Conservation (phyloP, 1,140 invertebrate species). For the Trichogramma pretiosum region DNA sequence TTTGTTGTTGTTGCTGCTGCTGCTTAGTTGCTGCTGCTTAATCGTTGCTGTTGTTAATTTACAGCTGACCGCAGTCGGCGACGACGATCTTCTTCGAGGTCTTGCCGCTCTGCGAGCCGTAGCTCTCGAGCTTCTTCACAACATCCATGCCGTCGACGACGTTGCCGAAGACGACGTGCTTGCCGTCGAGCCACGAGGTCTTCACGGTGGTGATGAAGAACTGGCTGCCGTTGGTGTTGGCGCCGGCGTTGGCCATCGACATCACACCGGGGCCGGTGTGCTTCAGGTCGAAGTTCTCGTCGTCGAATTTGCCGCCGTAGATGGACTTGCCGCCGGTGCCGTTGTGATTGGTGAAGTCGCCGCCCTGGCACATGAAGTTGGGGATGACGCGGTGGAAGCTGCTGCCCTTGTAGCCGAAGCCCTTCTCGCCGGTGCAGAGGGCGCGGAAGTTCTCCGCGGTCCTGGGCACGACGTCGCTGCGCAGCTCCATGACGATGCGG, state of each 20-base stretch:
- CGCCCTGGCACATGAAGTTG: constrained; percentile 77
- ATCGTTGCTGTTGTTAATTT: no score
- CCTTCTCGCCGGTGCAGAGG: constrained; percentile 72
- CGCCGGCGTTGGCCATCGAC: constrained; percentile 73
- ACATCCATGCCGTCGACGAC: constrained; percentile 72
- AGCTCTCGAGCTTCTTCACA: constrained; percentile 69
- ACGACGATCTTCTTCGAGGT: constrained; percentile 72
- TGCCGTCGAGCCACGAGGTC: constrained; percentile 72
- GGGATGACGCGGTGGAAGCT: constrained; percentile 81
- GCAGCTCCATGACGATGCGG: constrained; percentile 65
- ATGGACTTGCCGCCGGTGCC: constrained; percentile 76
- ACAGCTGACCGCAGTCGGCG: constrained; percentile 76
- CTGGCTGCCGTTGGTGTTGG: constrained; percentile 76
- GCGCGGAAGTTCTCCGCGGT: constrained; percentile 75
- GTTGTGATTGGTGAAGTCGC: constrained; percentile 70
- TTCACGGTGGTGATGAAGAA: constrained; percentile 76
- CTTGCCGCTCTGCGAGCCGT: constrained; percentile 75
- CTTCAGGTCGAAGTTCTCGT: constrained; percentile 73
- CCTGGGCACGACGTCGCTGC: constrained; percentile 65
- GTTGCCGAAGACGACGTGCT: constrained; percentile 79
- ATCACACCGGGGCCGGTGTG: constrained; percentile 65
- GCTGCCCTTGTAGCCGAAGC: constrained; percentile 70
- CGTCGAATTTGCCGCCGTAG: constrained; percentile 68
- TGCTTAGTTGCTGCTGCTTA: background rate
- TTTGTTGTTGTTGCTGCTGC: no score